These are phyloP conservation scores for Zophobas morio DNA, from an alignment of 1,140 invertebrate species.

Conservation along the genomic window DNA sequence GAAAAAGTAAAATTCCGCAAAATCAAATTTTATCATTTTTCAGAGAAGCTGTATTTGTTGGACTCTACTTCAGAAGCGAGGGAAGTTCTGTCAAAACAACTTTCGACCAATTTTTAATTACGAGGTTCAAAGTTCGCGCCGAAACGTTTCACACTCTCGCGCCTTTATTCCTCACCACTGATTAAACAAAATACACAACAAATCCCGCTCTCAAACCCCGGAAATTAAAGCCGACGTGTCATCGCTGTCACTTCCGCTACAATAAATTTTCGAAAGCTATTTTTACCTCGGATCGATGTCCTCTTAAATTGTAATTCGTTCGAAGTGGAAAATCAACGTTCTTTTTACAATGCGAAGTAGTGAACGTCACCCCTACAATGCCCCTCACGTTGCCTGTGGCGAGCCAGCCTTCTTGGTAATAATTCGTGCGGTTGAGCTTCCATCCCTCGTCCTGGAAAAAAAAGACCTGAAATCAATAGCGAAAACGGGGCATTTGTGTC, in stretches of 20 bases:
- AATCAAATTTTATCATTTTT: too few species aligned
- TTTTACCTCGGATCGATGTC: slow-evolving; percentile 94
- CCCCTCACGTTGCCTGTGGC: slow-evolving; percentile 95
- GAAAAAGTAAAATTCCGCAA: too few species aligned
- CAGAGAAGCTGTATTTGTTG: too few species aligned
- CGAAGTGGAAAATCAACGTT: slow-evolving; percentile 87
- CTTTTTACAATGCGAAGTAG: slow-evolving; percentile 90
- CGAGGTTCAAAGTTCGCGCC: too few species aligned
- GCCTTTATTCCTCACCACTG: too few species aligned
- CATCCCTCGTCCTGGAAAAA: slow-evolving; percentile 85
- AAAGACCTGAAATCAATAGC: slow-evolving; percentile 12
- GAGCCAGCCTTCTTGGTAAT: slow-evolving; percentile 99
- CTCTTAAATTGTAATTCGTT: slow-evolving; percentile 97
- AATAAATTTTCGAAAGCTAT: slow-evolving; percentile 5
- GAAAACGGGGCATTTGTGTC: too few species aligned
- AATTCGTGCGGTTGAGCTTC: slow-evolving; percentile 95
- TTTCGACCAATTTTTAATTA: too few species aligned
- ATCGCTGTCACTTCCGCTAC: background rate
- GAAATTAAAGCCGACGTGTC: background rate
- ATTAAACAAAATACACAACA: background rate
- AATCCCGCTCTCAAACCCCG: background rate
- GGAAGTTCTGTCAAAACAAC: too few species aligned
- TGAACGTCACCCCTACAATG: slow-evolving; percentile 96
- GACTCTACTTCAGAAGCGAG: too few species aligned
- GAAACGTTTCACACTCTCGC: too few species aligned